phyloP scores from a whole-genome alignment of 2,797 vertebrate species.

The Urocyon cinereoargenteus region DNA sequence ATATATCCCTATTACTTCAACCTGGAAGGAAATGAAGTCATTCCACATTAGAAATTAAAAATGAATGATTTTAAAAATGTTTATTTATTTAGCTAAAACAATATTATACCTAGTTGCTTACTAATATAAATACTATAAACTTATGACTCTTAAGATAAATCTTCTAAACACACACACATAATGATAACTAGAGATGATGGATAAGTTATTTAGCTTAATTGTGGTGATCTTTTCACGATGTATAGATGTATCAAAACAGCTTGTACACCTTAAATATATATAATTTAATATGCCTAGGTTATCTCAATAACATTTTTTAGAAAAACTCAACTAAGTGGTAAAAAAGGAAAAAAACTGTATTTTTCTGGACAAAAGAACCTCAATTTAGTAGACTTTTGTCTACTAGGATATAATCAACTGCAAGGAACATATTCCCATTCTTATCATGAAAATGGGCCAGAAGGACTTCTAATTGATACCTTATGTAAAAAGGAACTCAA shows the following conservation, averaged over 20 bases:
- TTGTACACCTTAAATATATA: neutral
- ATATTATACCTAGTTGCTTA: neutral
- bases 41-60: neutral
- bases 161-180: neutral
- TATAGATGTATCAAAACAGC: neutral
- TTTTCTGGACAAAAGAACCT: neutral
- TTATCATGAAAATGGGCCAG: neutral
- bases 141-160: neutral
- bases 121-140: neutral
- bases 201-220: neutral
- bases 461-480: neutral
- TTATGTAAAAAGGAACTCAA: neutral
- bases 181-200: neutral
- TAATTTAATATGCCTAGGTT: neutral
- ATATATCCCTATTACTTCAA: neutral
- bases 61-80: neutral
- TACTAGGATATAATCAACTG: neutral
- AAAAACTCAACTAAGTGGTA: neutral
- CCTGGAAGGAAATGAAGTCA: neutral
- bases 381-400: neutral
- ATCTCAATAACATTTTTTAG: neutral
- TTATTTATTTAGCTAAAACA: neutral
- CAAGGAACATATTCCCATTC: neutral
- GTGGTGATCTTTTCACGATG: neutral
- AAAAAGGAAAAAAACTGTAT: neutral